These are phyloP conservation scores for Falco concolor DNA, from an alignment of 2,797 vertebrate genomes.

Conservation along the genomic window DNA sequence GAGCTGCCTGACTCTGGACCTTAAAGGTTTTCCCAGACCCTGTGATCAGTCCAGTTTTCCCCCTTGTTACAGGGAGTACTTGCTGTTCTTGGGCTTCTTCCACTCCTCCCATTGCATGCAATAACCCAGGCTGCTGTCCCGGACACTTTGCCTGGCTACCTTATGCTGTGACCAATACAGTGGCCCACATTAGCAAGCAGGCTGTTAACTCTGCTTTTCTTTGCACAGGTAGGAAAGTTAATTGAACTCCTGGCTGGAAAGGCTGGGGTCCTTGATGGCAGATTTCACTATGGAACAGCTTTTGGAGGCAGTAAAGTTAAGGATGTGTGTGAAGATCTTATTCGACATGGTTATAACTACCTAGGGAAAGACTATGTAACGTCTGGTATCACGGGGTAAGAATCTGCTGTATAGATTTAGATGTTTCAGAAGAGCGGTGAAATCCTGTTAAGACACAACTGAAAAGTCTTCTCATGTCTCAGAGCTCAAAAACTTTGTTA, in stretches of 20 bases:
- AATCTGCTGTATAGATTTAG: slow-evolving; percentile 1
- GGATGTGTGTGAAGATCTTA: slow-evolving; percentile 97
- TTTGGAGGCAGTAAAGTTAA: slow-evolving; percentile 98
- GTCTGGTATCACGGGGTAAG: slow-evolving; percentile 97
- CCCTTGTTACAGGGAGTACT: not conserved
- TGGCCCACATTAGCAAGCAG: not conserved
- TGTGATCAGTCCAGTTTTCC: not conserved
- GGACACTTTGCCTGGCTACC: not conserved
- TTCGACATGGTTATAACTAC: slow-evolving; percentile 96
- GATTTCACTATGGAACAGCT: slow-evolving; percentile 96
- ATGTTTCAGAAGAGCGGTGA: not conserved
- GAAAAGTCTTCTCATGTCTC: not conserved
- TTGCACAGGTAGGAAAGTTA: slow-evolving; percentile 89
- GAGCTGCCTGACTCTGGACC: not conserved
- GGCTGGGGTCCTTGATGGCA: slow-evolving; percentile 90
- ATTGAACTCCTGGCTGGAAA: slow-evolving; percentile 97
- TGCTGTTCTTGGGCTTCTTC: not conserved
- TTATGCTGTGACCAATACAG: not conserved
- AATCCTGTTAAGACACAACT: not conserved
- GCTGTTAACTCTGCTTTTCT: not conserved
- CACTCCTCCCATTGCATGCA: not conserved
- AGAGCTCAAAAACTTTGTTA: not conserved
- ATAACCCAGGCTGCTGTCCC: not conserved
- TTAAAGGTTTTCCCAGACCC: not conserved
- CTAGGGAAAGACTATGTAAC: slow-evolving; percentile 98